A percentile compares a stretch with the other conserved stretches of the same genome.
These are phyloP conservation scores for Rallus crepitans DNA, from an alignment of 2,797 vertebrate species.

Conservation along the genomic window DNA sequence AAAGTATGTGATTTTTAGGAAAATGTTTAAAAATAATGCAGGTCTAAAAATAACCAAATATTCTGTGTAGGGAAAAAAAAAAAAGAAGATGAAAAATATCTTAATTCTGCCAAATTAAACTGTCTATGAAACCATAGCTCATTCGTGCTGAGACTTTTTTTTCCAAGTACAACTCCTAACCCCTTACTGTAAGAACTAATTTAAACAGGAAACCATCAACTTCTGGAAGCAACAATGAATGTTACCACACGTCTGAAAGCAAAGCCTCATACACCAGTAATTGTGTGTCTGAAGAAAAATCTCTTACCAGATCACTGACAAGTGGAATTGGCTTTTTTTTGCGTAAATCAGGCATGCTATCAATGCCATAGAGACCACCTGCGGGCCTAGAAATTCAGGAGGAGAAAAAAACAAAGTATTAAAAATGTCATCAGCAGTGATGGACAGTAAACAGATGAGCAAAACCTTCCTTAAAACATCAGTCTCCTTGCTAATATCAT, in stretches of 20 bases:
- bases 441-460: neutral
- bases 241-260: neutral
- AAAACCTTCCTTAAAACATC: neutral
- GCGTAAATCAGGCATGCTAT: conserved; percentile 98
- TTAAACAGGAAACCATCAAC: neutral
- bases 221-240: neutral
- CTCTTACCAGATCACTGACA: conserved; percentile 98
- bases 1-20: conserved; percentile 6
- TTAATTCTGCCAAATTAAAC: neutral
- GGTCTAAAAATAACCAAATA: neutral
- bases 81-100: neutral
- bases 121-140: neutral
- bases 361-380: conserved; percentile 95
- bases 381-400: conserved; percentile 81
- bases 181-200: neutral
- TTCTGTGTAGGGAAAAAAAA: neutral
- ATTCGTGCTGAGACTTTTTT: neutral
- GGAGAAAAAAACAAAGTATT: neutral
- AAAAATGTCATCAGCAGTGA: neutral
- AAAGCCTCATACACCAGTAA: neutral
- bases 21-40: neutral
- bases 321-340: conserved; percentile 95
- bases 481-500: neutral
- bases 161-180: neutral
- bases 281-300: neutral